A percentile compares a stretch with the other conserved stretches of the same genome.
phyloP scores from a whole-genome alignment of 1,140 invertebrate species.

The Kradibia gibbosae region DNA sequence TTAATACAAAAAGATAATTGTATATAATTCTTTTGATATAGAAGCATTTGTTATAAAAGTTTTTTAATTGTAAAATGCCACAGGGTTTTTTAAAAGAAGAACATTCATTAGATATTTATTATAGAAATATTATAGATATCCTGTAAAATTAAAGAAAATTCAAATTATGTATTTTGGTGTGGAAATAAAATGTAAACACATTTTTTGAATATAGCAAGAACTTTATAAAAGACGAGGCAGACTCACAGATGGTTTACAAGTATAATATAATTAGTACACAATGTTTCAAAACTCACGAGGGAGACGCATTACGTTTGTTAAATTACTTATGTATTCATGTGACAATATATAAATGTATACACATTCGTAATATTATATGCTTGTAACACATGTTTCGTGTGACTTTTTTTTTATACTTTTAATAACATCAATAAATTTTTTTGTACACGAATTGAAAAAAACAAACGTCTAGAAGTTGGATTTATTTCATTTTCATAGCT shows the following conservation, averaged over 20 bases:
- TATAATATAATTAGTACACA: slow-evolving; percentile 58
- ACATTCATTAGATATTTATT: too few relatives aligned
- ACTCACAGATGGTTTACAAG: slow-evolving; percentile 68
- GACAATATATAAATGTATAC: neutral
- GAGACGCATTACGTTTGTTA: slow-evolving; percentile 54
- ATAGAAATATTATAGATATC: too few relatives aligned
- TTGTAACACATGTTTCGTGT: slow-evolving; percentile 1
- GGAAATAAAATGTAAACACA: slow-evolving; percentile 47
- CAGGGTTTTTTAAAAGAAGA: too few relatives aligned
- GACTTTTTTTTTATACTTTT: neutral
- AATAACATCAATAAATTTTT: slow-evolving; percentile 42
- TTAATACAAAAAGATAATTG: too few relatives aligned
- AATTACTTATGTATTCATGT: slow-evolving; percentile 21
- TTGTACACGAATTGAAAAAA: slow-evolving; percentile 25
- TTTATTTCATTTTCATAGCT: neutral
- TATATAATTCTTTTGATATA: too few relatives aligned
- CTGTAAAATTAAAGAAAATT: too few relatives aligned
- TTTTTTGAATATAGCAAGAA: slow-evolving; percentile 68
- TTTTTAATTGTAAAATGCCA: too few relatives aligned
- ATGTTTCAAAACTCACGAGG: slow-evolving; percentile 49
- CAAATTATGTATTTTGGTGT: slow-evolving; percentile 4
- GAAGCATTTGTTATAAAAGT: too few relatives aligned
- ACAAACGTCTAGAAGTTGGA: slow-evolving; percentile 25
- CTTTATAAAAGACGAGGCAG: slow-evolving; percentile 71
- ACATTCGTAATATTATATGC: neutral